Base-by-base conservation (phyloP, 1,140 invertebrate species). In the Sminthurinus signatus region DNA sequence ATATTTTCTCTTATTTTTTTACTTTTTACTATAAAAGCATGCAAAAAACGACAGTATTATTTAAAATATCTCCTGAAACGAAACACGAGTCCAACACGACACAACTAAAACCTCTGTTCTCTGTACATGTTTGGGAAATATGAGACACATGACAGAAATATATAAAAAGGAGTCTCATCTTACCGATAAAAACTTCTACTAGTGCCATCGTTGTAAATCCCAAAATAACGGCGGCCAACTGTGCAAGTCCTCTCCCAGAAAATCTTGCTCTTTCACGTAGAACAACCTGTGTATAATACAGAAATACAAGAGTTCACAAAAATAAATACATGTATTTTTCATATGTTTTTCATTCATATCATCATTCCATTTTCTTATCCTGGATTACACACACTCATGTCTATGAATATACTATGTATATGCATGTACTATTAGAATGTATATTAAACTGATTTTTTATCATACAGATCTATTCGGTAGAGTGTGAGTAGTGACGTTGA, bases 211-310 rank as follows among this genome's bases (percentile, higher is more conserved):
- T 67, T 12, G 67, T 31, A 50, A 69, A 72, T 29, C 70, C 70
- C 43, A 72, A 32, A 48, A 72, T 64, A 25, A 72, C 70, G 51
- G 68, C 66, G 8, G 59, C 48, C 21, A 72, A 51, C 59, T 72
- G 70, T 25, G 61, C 60, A 29, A 72, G 31, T 14, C 70, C 70
- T 60, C 60, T 66, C 27, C 70, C 70, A 46, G 67, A 69, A 54
- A 72, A 72, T 36, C 70, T 36, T 21, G 67, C 70, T 36, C 70
- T 64, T 46, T 72, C 70, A 32, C 70, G 46, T 1, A 72, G 44
- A 5, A 72, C 68, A 44, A 71, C 68, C 68, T 67, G 42, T 46
- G 28, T 39, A n/a, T n/a, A n/a, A n/a, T n/a, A n/a, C n/a, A n/a
- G n/a, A n/a, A n/a, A n/a, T n/a, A n/a, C n/a, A n/a, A n/a, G n/a